phyloP scores from a whole-genome alignment of 2,888 invertebrate species.

The Pollenia amentaria region DNA sequence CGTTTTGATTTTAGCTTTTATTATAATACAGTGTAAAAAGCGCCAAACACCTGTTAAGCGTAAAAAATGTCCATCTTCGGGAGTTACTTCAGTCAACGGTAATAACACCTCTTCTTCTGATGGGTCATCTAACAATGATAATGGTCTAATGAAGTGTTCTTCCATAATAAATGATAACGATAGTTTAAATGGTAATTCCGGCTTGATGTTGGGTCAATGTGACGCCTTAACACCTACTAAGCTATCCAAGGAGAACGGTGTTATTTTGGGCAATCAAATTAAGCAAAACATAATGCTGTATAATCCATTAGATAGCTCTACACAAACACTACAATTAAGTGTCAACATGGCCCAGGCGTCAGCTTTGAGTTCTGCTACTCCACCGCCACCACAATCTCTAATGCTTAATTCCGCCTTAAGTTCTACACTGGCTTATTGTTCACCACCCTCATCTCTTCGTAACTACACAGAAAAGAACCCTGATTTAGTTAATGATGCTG shows the following conservation, averaged over 20 bases:
- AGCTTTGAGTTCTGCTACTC: slow-evolving; percentile 77
- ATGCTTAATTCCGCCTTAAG: slow-evolving; percentile 82
- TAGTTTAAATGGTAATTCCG: slow-evolving; percentile 77
- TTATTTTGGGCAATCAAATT: slow-evolving; percentile 83
- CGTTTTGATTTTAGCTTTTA: slow-evolving; percentile 88
- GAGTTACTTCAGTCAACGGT: slow-evolving; percentile 84
- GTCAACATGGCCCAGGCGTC: slow-evolving; percentile 76
- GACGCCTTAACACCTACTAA: slow-evolving; percentile 82
- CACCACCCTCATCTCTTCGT: slow-evolving; percentile 86
- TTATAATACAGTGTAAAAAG: slow-evolving; percentile 87
- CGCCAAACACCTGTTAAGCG: slow-evolving; percentile 84
- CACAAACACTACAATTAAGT: slow-evolving; percentile 79
- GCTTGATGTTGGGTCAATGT: slow-evolving; percentile 77
- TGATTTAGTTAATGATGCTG: slow-evolving; percentile 91
- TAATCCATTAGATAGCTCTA: slow-evolving; percentile 78
- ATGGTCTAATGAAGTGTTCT: slow-evolving; percentile 85
- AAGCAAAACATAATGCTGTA: slow-evolving; percentile 84
- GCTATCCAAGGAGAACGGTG: slow-evolving; percentile 78
- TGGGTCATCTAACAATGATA: slow-evolving; percentile 84
- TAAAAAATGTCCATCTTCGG: slow-evolving; percentile 87
- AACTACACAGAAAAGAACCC: slow-evolving; percentile 89
- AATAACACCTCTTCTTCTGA: slow-evolving; percentile 76
- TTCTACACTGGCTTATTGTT: slow-evolving; percentile 84
- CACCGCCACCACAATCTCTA: slow-evolving; percentile 80
- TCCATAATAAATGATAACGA: slow-evolving; percentile 84